These are phyloP conservation scores for Cephalopterus ornatus DNA, from an alignment of 2,113 vertebrate genomes.

Conservation along the genomic window DNA sequence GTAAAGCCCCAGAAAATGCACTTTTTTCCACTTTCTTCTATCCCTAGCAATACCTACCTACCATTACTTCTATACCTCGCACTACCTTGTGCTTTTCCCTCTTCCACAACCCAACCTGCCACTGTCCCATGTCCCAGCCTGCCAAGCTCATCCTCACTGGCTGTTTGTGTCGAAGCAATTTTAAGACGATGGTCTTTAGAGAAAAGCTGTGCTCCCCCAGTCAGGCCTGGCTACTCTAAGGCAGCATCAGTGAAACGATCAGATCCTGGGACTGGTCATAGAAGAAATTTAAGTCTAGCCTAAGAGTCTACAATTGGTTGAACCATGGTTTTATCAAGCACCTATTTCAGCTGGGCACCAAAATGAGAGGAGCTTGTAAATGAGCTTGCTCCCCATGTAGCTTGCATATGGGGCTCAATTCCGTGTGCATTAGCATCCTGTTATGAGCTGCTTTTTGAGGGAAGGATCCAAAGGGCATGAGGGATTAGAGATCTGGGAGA, in stretches of 20 bases:
- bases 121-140: background rate
- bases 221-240: background rate
- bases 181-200: background rate
- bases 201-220: background rate
- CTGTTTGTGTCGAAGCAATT: fast-evolving
- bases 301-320: fast-evolving
- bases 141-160: background rate
- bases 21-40: background rate
- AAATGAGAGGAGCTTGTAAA: background rate
- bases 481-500: background rate
- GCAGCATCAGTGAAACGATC: background rate
- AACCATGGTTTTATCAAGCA: background rate
- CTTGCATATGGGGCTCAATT: background rate
- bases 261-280: background rate
- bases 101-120: background rate
- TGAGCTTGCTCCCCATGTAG: background rate
- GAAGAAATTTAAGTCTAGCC: background rate
- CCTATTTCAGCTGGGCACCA: background rate
- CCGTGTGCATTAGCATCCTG: background rate
- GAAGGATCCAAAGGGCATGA: constrained; percentile 2
- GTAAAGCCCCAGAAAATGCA: background rate
- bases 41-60: background rate
- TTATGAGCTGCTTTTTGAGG: background rate
- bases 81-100: background rate
- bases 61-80: background rate